phyloP scores from a whole-genome alignment of 2,113 vertebrate species.

The Leucopsar rothschildi region DNA sequence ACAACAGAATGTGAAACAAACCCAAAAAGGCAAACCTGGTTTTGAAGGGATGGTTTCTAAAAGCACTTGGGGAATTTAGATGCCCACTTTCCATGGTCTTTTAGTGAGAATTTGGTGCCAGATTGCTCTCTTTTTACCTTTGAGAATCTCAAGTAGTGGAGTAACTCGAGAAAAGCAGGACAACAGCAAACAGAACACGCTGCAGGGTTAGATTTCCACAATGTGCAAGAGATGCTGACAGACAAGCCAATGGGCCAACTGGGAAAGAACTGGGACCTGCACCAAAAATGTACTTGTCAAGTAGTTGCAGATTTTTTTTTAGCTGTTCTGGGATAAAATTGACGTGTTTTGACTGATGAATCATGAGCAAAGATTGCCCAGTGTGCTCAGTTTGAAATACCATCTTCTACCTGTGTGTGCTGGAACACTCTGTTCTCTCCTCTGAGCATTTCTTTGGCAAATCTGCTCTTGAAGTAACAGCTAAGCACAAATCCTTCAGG shows the following conservation, averaged over 20 bases:
- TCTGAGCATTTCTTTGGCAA: constrained; percentile 65
- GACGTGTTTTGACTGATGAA: constrained; percentile 69
- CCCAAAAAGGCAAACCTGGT: neutral
- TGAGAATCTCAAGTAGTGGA: neutral
- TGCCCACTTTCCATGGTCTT: neutral
- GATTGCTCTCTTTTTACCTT: neutral
- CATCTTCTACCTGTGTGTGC: constrained; percentile 66
- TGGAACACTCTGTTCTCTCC: constrained; percentile 67
- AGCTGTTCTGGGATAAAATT: constrained; percentile 65
- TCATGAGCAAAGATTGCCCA: constrained; percentile 67
- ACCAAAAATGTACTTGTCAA: constrained; percentile 68
- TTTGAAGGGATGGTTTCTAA: neutral
- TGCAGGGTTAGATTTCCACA: constrained; percentile 30
- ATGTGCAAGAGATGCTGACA: constrained; percentile 47
- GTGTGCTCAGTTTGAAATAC: constrained; percentile 64
- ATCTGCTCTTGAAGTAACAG: constrained; percentile 58
- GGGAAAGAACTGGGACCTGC: constrained; percentile 63
- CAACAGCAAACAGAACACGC: neutral
- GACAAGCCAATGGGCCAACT: constrained; percentile 64
- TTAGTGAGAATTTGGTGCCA: neutral
- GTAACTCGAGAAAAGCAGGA: neutral
- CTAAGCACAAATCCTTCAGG: constrained; percentile 64
- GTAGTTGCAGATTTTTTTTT: constrained; percentile 65
- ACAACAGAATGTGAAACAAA: neutral
- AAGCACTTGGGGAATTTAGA: neutral